Evolutionary conservation across 2,888 invertebrate species (phyloP).

Genomic region (Coelinius sp.): DNA sequence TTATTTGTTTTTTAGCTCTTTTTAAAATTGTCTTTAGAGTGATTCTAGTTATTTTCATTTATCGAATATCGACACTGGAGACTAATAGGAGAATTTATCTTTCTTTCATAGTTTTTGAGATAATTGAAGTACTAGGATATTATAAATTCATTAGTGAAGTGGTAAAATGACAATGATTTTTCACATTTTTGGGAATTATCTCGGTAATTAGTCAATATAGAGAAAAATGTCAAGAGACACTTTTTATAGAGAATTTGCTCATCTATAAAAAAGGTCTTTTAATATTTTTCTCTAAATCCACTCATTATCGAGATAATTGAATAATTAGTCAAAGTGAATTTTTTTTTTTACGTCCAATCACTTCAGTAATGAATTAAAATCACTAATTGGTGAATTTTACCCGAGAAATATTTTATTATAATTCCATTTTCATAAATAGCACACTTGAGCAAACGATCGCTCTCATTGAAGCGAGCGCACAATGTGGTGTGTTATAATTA

Average conservation of each 20-base stretch:
- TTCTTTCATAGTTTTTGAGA: neutral
- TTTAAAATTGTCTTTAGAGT: slow-evolving; percentile 38
- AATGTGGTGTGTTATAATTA: slow-evolving; percentile 23
- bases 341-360: neutral
- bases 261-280: neutral
- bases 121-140: neutral
- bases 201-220: too few species aligned
- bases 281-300: neutral
- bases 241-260: too few species aligned
- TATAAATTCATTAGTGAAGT: neutral
- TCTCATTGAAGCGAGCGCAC: slow-evolving; percentile 39
- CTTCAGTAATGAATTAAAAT: neutral
- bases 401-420: neutral
- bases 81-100: neutral
- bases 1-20: slow-evolving; percentile 51
- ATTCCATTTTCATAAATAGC: slow-evolving; percentile 28
- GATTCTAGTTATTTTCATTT: slow-evolving; percentile 36
- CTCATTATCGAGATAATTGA: neutral
- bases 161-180: neutral
- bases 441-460: slow-evolving; percentile 48
- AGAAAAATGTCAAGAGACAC: too few species aligned
- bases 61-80: slow-evolving; percentile 45
- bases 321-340: too few species aligned
- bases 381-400: neutral
- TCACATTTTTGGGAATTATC: neutral